Conservation (phyloP, 2,888 invertebrate species). For the Drosophila testacea region DNA sequence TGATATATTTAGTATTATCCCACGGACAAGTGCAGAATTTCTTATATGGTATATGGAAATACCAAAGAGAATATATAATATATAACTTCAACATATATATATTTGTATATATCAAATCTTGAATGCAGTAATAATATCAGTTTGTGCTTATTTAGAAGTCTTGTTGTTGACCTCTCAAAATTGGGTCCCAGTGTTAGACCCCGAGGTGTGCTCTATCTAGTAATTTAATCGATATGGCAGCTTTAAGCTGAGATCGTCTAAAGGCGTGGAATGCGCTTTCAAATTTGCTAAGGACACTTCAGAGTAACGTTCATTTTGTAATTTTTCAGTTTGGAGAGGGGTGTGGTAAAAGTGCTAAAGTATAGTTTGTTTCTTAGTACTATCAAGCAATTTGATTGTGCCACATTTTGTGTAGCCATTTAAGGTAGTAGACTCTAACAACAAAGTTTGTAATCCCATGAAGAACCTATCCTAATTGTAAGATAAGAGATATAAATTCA, state of each 20-base stretch:
- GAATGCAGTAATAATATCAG: constrained; percentile 23
- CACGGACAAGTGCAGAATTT: constrained; percentile 40
- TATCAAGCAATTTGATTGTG: constrained; percentile 28
- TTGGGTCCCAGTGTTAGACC: constrained; percentile 7
- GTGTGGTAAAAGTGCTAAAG: constrained; percentile 40
- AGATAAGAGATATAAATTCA: constrained; percentile 28
- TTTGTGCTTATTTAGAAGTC: constrained; percentile 49
- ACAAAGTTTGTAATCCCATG: constrained; percentile 31
- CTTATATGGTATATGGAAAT: constrained; percentile 14
- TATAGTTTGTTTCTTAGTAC: constrained; percentile 16
- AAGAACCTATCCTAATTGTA: constrained; percentile 5
- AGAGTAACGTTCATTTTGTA: constrained; percentile 55
- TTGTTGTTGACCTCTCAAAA: constrained; percentile 33
- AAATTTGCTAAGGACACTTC: constrained; percentile 73
- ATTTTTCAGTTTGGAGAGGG: constrained; percentile 1
- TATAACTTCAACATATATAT: constrained; percentile 1
- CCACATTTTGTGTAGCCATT: background rate
- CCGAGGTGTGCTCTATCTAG: constrained; percentile 31
- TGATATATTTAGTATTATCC: constrained; percentile 16
- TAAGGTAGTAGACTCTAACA: constrained; percentile 3
- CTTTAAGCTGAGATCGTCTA: constrained; percentile 54
- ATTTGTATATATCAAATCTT: constrained; percentile 13
- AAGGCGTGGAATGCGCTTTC: constrained; percentile 23
- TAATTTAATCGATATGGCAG: constrained; percentile 35
- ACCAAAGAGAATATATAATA: constrained; percentile 15